Evolutionary conservation across 1,140 invertebrate species (phyloP).

Genomic region (Ostrea denselamellosa): DNA sequence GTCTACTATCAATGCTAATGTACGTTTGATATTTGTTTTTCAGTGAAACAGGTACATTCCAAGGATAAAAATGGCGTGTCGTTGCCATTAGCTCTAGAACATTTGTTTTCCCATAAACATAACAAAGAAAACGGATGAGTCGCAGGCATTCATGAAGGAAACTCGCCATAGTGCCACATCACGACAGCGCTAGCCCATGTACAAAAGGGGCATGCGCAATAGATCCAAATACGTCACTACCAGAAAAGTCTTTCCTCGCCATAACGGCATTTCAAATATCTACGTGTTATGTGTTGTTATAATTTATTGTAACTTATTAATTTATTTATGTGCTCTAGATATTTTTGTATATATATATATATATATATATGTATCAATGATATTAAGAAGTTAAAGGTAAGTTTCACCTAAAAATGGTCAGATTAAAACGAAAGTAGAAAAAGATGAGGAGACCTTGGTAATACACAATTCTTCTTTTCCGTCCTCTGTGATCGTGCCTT

Average conservation of each 20-base stretch:
- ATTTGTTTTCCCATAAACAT: slow-evolving; percentile 28
- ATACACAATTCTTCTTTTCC: background rate
- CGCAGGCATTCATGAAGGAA: background rate
- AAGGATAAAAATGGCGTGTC: background rate
- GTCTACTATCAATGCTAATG: background rate
- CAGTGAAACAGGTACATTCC: slow-evolving; percentile 17
- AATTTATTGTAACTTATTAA: slow-evolving; percentile 34
- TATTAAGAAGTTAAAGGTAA: background rate
- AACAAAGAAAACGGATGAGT: slow-evolving; percentile 6
- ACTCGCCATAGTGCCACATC: slow-evolving; percentile 12
- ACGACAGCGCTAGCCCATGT: background rate
- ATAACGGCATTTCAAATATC: background rate
- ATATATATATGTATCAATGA: background rate
- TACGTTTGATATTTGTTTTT: background rate
- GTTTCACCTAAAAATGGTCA: background rate
- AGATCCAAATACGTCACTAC: slow-evolving; percentile 21
- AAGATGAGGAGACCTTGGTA: too few relatives aligned
- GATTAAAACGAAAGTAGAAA: background rate
- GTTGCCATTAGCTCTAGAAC: background rate
- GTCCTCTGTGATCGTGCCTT: slow-evolving; percentile 22
- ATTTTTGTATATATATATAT: background rate
- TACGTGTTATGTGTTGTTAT: background rate
- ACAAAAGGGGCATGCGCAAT: background rate
- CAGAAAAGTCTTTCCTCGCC: slow-evolving; percentile 25
- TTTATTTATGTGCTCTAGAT: slow-evolving; percentile 11